Evolutionary conservation across 2,888 invertebrate species (phyloP), one percentile per base, ranked within the genome.

Genomic region (Drosophila nr. fundita): DNA sequence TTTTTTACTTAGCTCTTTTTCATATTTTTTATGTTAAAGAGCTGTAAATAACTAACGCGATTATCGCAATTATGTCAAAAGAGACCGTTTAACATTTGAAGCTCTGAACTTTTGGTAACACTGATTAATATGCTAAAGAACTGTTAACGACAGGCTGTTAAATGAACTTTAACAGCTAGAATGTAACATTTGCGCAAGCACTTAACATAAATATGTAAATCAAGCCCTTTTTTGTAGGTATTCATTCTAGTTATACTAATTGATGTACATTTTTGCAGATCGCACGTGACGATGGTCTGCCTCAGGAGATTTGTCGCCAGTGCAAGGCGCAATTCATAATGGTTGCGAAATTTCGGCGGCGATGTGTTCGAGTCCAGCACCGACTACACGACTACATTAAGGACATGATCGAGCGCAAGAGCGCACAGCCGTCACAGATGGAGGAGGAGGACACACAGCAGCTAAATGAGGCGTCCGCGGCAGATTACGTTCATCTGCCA

Each of bases 291-390:
- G 91, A 91, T 82, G 92, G 92, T 30, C 78, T 92, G 65, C 90
- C 91, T 45, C 92, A 91, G 69, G 83, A 87, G 73, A 91, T 91
- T 62, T 91, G 91, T 70, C 84, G 87, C 15, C 92, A 92, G 73
- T 91, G 91, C 77, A 89, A 73, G 59, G 91, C 91, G 11, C 91
- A 91, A 62, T 91, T 92, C 62, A 80, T 89, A 63, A 91, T 91
- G 85, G 87, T 91, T 61, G 90, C 86, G 71, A 91, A 91, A 72
- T 91, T 92, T 66, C 92, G 92, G 5, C 82, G 92, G 65, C 89
- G 90, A 64, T 91, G 92, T 52, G 63, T 89, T 32, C 90, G 90
- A n/a, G 87, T 91, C 52, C 91, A 91, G 74, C 82, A 82, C 45
- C 87, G 90, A 30, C 73, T 91, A 40, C 82, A 83, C 38, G 78